Conservation (phyloP, 2,888 invertebrate genomes). For the Callinectes sapidus region DNA sequence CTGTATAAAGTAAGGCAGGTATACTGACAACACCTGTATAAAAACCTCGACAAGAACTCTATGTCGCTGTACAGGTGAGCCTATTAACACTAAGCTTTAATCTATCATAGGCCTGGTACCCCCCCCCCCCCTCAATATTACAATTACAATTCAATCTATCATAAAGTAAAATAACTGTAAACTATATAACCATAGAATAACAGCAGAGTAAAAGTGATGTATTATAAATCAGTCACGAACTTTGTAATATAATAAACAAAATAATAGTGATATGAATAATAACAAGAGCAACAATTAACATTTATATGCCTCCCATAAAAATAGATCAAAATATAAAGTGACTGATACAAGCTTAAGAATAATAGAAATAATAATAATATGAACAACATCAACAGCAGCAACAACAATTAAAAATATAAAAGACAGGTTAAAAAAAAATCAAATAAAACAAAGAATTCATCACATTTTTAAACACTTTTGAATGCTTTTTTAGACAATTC, state of each 20-base stretch:
- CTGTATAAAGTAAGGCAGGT: background rate
- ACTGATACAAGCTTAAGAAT: too few relatives aligned
- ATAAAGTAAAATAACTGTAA: background rate
- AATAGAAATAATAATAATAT: background rate
- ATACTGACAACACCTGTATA: background rate
- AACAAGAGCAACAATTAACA: too few relatives aligned
- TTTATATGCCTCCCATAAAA: too few relatives aligned
- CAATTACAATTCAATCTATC: too few relatives aligned
- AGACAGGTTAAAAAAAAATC: background rate
- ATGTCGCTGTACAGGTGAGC: background rate
- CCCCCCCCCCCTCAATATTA: too few relatives aligned
- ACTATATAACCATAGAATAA: background rate
- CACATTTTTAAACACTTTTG: background rate
- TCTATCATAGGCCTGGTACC: too few relatives aligned
- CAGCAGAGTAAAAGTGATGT: background rate
- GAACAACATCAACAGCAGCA: too few relatives aligned
- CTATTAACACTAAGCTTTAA: background rate
- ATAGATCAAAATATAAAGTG: too few relatives aligned
- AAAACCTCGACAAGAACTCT: background rate
- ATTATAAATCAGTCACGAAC: background rate
- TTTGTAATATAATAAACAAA: background rate
- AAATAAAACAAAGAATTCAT: background rate
- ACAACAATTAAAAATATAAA: background rate
- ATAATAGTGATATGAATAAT: background rate
- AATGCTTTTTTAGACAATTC: background rate